Evolutionary conservation across 2,888 invertebrate genomes (phyloP), one percentile per base, ranked within the genome.

Genomic region (Pyrrhosoma nymphula): DNA sequence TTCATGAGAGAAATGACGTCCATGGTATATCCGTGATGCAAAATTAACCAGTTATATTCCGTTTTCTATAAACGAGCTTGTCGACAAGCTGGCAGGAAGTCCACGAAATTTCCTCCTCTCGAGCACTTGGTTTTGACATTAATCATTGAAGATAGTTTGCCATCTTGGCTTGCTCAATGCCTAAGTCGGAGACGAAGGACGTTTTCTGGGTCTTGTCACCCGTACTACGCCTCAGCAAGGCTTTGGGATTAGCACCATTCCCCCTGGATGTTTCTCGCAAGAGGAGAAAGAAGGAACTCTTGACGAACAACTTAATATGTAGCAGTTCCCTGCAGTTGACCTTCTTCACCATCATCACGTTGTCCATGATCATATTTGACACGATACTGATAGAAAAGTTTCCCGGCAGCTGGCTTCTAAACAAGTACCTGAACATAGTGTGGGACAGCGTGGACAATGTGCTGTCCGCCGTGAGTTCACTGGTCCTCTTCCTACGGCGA

Each of bases 381-480:
- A 4, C 35, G 12, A 16, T 82, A 4, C 16, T 35, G 16, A 82
- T 82, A 3, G 82, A 82, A 12, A 82, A 35, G 35, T 82, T 82
- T 35, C 82, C 35, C 82, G 82, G 82, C 1, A 82, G 35, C 35
- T 82, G 35, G 35, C 26, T 82, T n/a, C 1, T 82, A 14, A 35
- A 82, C 82, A 82, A 82, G 82, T 82, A 82, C 82, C 35, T 82
- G 35, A 82, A 35, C 82, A 82, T 82, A 14, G 82, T 82, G 18
- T 82, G 82, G 82, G 82, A 82, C 82, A 35, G 12, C 14, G 82
- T 35, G 82, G 35, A 82, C 35, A 82, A 82, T 18, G 14, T 82
- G 35, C 35, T 82, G 30, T 35, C 82, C 16, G 35, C 82, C 30
- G 30, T 82, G 6, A 82, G 82, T 16, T 0, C 35, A 16, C 35